Base-by-base conservation (phyloP, 2,888 invertebrate genomes). In the Glyphotaelius pellucidus region DNA sequence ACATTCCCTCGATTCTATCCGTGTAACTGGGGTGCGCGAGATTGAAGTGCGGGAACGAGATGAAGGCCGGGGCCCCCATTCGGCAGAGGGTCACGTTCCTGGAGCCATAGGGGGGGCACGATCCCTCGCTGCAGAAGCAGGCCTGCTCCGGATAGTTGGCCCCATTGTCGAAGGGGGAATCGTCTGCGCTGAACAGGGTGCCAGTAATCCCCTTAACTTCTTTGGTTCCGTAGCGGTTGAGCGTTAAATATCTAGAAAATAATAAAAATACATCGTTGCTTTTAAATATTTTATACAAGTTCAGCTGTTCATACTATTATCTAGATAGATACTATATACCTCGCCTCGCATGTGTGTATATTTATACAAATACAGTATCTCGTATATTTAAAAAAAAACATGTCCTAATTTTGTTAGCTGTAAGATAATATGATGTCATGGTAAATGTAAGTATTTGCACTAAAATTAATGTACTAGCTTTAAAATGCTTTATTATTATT, bases 21-120 rank as follows among this genome's bases (percentile, higher is more conserved):
- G 95, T 94, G 94, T 98, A 98, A 93, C 95, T 95, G 0, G 96
- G 96, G 95, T 98, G 98, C 0, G 97, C 97, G 94, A 97, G 95
- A 93, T 97, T 97, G 95, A 98, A 98, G 95, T 98, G 98, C 0
- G 99, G 98, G 94, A 97, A 97, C 0, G 98, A 97, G 38, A 98
- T 96, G 95, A 97, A 98, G 19, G 97, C 98, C 0, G 99, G 98
- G n/a, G 98, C 98, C 90, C 97, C 97, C 95, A 96, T 97, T 93
- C 97, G 97, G 94, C 98, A 98, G 42, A 95, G 94, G 0, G 98
- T 97, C 94, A 98, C 97, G 94, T 98, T 97, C 15, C 98, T 96
- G 0, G 97, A 96, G 11, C 98, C 98, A 42, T 95, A 19, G 0
- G 95, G 95, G 83, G 96, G 94, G 94, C 97, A 97, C 93, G 96